Percentiles rank a stretch among this genome's conserved stretches.
These are phyloP conservation scores for Salvelinus sp. DNA, from an alignment of 2,113 vertebrate genomes.

Conservation along the genomic window DNA sequence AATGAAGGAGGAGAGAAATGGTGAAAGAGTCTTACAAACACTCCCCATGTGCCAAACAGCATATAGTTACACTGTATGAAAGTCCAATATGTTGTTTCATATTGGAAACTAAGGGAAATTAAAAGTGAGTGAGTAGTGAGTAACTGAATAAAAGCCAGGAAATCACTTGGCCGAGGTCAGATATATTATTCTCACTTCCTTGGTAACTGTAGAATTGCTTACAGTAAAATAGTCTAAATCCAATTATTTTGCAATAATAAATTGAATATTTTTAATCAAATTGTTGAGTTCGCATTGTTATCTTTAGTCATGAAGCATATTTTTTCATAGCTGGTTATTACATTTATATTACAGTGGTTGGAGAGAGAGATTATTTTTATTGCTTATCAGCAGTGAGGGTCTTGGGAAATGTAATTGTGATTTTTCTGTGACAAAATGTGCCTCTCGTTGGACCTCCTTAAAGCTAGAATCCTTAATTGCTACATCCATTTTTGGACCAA, in stretches of 20 bases:
- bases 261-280: slow-evolving; percentile 26
- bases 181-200: slow-evolving; percentile 19
- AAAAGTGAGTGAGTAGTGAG: neutral
- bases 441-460: neutral
- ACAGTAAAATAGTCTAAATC: slow-evolving; percentile 28
- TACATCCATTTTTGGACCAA: too few relatives aligned
- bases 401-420: slow-evolving; percentile 13
- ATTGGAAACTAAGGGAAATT: neutral
- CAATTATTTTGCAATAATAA: slow-evolving; percentile 45
- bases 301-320: neutral
- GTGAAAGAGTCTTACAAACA: too few relatives aligned
- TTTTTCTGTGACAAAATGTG: neutral
- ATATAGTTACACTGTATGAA: neutral
- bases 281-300: slow-evolving; percentile 34
- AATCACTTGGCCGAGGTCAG: slow-evolving; percentile 1
- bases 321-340: neutral
- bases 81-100: slow-evolving; percentile 7
- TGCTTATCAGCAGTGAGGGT: slow-evolving; percentile 3
- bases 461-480: too few relatives aligned
- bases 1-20: neutral
- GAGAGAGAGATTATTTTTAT: neutral
- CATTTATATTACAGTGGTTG: neutral
- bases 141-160: slow-evolving; percentile 30
- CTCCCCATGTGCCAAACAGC: neutral
- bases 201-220: slow-evolving; percentile 24